phyloP scores from a whole-genome alignment of 2,113 vertebrate species.

The Erythrolamprus reginae region DNA sequence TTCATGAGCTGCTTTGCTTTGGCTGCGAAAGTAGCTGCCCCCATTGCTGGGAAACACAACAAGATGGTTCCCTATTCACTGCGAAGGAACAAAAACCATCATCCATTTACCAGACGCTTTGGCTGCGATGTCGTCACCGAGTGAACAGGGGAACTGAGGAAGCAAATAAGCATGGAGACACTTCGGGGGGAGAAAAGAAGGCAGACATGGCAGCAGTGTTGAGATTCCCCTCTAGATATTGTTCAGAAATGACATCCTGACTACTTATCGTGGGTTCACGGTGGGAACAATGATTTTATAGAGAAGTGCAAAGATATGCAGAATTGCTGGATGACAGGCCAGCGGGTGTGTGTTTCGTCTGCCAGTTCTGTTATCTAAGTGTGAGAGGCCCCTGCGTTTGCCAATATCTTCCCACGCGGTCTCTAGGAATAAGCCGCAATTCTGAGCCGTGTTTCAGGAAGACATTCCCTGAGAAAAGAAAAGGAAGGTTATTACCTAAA shows the following conservation, averaged over 20 bases:
- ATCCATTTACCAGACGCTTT: no score
- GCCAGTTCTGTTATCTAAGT: not conserved
- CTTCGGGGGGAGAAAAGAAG: not conserved
- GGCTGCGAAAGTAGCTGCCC: not conserved
- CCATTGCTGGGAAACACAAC: not conserved
- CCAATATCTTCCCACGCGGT: slow-evolving; percentile 72
- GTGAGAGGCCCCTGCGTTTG: not conserved
- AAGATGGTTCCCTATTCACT: not conserved
- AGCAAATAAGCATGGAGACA: not conserved
- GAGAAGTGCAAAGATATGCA: not conserved
- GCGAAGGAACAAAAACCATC: not conserved
- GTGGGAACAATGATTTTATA: not conserved
- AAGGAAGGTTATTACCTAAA: not conserved
- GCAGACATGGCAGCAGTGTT: fast-evolving
- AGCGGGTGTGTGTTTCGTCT: slow-evolving; percentile 16
- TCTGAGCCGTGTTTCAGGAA: slow-evolving; percentile 78
- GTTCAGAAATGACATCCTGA: not conserved
- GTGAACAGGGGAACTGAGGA: not conserved
- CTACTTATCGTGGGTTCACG: not conserved
- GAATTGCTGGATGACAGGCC: slow-evolving; percentile 43
- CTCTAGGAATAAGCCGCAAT: slow-evolving; percentile 77
- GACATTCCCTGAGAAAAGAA: slow-evolving; percentile 69
- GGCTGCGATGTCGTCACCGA: not conserved
- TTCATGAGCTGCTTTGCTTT: not conserved
- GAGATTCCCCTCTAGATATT: not conserved